Percentiles rank a stretch among this genome's conserved stretches.
Conservation (phyloP, 2,888 invertebrate species). For the Halocaridina rubra region DNA sequence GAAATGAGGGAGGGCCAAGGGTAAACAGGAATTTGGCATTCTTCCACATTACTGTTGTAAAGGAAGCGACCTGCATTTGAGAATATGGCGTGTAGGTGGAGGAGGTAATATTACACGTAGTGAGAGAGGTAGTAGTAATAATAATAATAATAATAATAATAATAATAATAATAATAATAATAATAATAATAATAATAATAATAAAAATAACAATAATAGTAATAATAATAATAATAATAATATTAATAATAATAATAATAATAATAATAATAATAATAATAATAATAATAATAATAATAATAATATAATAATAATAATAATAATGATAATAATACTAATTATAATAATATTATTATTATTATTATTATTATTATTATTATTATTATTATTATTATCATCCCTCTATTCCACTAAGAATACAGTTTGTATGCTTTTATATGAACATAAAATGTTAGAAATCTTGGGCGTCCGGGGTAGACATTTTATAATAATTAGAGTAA, state of each 20-base stretch:
- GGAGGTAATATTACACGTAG: too few relatives aligned
- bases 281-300: background rate
- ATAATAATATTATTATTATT: background rate
- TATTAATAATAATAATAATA: background rate
- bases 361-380: background rate
- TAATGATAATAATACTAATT: too few relatives aligned
- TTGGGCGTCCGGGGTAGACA: too few relatives aligned
- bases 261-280: background rate
- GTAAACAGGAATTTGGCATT: too few relatives aligned
- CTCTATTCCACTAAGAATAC: too few relatives aligned
- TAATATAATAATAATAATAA: background rate
- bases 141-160: constrained; percentile 9
- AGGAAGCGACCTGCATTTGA: too few relatives aligned
- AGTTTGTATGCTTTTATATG: too few relatives aligned
- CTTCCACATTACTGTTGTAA: too few relatives aligned
- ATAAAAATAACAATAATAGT: background rate
- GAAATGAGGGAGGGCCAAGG: too few relatives aligned
- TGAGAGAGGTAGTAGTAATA: background rate
- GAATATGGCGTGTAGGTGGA: too few relatives aligned
- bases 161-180: background rate
- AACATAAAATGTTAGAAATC: too few relatives aligned
- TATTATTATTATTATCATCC: background rate
- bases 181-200: background rate
- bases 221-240: background rate
- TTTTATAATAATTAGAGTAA: background rate